Conservation (phyloP, 2,888 invertebrate genomes). For the Brachylomia viminalis region DNA sequence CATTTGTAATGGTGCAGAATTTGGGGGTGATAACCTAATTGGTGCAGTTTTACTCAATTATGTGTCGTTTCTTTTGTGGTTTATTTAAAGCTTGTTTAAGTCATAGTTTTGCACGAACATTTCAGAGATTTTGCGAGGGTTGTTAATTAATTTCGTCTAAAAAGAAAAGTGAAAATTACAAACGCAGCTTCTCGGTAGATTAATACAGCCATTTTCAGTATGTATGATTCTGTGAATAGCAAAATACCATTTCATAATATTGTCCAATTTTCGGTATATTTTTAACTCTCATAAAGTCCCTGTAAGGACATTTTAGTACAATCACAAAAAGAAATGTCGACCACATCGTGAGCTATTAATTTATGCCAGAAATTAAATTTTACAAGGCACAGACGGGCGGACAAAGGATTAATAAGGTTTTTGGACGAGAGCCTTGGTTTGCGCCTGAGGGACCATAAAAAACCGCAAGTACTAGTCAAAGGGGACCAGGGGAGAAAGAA, state of each 20-base stretch:
- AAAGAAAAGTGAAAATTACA: background rate
- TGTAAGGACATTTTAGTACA: constrained; percentile 27
- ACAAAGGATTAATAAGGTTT: constrained; percentile 67
- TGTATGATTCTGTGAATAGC: background rate
- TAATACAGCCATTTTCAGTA: background rate
- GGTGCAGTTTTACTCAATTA: constrained; percentile 35
- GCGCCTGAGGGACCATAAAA: constrained; percentile 66
- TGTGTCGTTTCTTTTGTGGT: constrained; percentile 11
- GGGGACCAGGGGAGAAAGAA: constrained; percentile 12
- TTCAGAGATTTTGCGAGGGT: background rate
- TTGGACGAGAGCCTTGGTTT: constrained; percentile 56
- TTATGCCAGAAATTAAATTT: constrained; percentile 74
- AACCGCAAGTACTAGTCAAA: constrained; percentile 63
- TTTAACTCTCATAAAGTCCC: background rate
- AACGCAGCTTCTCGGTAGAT: background rate
- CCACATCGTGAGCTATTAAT: constrained; percentile 56
- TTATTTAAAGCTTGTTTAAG: background rate
- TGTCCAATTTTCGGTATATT: background rate
- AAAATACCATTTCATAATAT: background rate
- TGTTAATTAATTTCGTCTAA: background rate
- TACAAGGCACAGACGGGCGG: constrained; percentile 67
- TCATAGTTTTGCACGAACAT: background rate
- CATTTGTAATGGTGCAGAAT: background rate
- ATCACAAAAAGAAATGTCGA: constrained; percentile 33
- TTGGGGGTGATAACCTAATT: constrained; percentile 47